These are phyloP conservation scores for Eledone cirrhosa DNA, from an alignment of 2,888 invertebrate species.

Conservation along the genomic window DNA sequence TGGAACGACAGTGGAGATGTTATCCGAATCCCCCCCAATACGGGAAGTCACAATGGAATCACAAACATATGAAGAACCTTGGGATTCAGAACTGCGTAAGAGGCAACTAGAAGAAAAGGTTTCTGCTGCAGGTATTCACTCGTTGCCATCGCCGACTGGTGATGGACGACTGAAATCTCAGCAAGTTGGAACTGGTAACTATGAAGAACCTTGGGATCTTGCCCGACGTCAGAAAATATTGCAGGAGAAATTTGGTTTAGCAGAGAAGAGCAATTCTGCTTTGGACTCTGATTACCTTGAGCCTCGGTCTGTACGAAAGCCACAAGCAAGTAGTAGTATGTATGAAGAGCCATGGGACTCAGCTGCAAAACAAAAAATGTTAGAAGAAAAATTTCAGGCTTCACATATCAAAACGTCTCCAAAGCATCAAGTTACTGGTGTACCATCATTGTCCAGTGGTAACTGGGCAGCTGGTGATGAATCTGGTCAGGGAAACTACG, in stretches of 20 bases:
- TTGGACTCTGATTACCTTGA: conserved; percentile 24
- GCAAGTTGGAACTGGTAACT: conserved; percentile 31
- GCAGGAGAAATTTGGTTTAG: conserved; percentile 28
- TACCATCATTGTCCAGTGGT: background rate
- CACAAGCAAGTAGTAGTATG: conserved; percentile 27
- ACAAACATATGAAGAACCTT: conserved; percentile 55
- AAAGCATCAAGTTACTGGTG: conserved; percentile 19
- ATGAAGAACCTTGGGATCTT: conserved; percentile 56
- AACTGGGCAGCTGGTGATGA: conserved; percentile 11
- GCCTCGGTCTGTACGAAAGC: conserved; percentile 19
- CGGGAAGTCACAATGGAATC: conserved; percentile 18
- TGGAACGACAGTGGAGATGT: conserved; percentile 4
- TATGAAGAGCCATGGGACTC: conserved; percentile 61
- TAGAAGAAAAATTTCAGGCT: conserved; percentile 55
- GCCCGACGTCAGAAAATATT: conserved; percentile 25
- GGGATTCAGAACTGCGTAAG: conserved; percentile 56
- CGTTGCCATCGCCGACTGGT: conserved; percentile 22
- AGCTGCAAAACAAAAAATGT: conserved; percentile 50
- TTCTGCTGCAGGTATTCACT: conserved; percentile 38
- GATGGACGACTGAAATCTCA: conserved; percentile 7
- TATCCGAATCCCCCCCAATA: conserved; percentile 14
- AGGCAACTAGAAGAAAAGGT: conserved; percentile 56
- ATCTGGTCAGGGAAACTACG: conserved; percentile 39
- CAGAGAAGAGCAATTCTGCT: conserved; percentile 21
- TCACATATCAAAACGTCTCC: conserved; percentile 34